Evolutionary conservation across 2,113 vertebrate genomes (phyloP), one percentile per base, ranked within the genome.

Genomic region (Solea senegalensis): DNA sequence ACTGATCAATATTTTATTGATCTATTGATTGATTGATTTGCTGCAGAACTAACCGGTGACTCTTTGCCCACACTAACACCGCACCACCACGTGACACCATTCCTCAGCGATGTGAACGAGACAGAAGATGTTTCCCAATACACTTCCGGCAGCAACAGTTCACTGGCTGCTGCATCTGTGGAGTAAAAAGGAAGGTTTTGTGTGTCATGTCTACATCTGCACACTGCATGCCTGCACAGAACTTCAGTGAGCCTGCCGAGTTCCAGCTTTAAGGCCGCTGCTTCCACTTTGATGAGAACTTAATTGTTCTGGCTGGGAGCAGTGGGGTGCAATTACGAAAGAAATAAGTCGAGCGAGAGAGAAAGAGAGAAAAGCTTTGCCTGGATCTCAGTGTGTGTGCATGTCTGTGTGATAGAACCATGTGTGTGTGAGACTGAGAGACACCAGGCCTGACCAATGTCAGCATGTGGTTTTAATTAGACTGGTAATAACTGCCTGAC

Each of bases 381-480:
- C 67, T 70, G 68, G 66, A 65, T 83, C 44, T 61, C 40, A 8
- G 55, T 26, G 58, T 21, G 34, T 74, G 57, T 75, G 61, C 15
- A 34, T 64, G 43, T 28, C 5, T 71, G 55, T 71, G 52, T 54
- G 59, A 63, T 40, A 27, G 46, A 34, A 56, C 34, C 21, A 28
- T 21, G 27, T 59, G 48, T 26, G 52, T 14, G 54, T 40, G 26
- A 65, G 59, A 34, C 57, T 60, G 65, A 69, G 69, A 60, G 66
- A 77, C 67, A 79, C 67, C 73, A 78, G 74, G 60, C 83, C 84
- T 65, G 69, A 86, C 80, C 81, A 40, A 44, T 53, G 72, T 78
- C 53, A 72, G 74, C 88, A 87, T 86, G 12, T 87, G 86, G 84
- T 86, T 76, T 87, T 86, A 88, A 90, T 91, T 89, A 88, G 77